Base-by-base conservation (phyloP, 2,888 invertebrate species). In the Caradrina kadenii region DNA sequence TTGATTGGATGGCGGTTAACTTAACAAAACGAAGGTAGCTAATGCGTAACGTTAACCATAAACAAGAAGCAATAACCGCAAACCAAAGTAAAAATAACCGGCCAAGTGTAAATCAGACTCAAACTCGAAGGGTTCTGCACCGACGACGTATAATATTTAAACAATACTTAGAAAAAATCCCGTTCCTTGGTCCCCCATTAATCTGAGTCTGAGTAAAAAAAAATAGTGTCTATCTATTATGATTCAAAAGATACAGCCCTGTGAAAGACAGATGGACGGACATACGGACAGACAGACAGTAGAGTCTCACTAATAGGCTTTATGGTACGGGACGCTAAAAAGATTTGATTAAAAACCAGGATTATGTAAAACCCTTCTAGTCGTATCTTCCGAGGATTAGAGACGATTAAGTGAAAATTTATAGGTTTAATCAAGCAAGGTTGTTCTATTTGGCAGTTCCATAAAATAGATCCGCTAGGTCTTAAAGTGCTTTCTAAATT, bases 401-500 rank as follows among this genome's bases (percentile, higher is more conserved):
- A 10, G 42, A 52, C 49, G 45, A 74, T 77, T 53, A 61, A 63
- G 63, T 15, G 56, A 58, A 39, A 70, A 80, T 81, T 70, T 78
- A 82, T 73, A 60, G 56, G 63, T 80, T 75, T 75, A 80, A 82
- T 82, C 77, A 78, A 74, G 62, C 52, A 69, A 73, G 68, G 68
- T 62, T 66, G 56, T 62, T 72, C 19, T 22, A 59, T 42, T 58
- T 55, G n/a, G 48, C 35, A 50, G 53, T 59, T 56, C 54, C 54
- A 74, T 60, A 74, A 76, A 63, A 59, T 49, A 65, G 31, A 62
- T 26, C 60, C 35, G 26, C 53, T 66, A 60, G 52, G 60, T 45
- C 11, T 31, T 60, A 52, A 64, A 70, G 53, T 71, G 31, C 39
- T 61, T 53, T 26, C 55, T 54, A 50, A 80, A 77, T 63, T 64